Base-by-base conservation (phyloP, 2,113 vertebrate genomes). In the Mormoops blainvillei region DNA sequence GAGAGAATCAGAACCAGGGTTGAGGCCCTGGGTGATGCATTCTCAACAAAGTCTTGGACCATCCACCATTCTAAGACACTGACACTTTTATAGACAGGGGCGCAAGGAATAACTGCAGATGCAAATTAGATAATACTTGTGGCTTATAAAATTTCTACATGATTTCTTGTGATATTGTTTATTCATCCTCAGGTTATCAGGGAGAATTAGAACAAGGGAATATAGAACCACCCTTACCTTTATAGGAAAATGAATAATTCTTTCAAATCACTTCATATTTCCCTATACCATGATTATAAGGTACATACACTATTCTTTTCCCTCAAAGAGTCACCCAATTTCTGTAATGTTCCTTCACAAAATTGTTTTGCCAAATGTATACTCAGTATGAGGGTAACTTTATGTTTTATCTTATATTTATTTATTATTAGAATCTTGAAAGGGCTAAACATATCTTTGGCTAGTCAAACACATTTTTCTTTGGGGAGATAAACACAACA, bases 381-480 rank as follows among this genome's bases (percentile, higher is more conserved):
- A 48, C 5, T 77, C 65, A 68, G 36, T 58, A 71, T 24, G 52
- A 84, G 76, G 5, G 9, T 96, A 56, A 70, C 81, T 28, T 95
- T 14, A 15, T 45, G 48, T 65, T 90, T 96, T 78, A 26, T 88
- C 97, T 94, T 94, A 74, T 36, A 70, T 77, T 38, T 87, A 41
- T 18, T 96, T 86, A 63, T 28, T 93, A 43, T 92, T 88, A 45
- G 43, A 85, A 61, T 97, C 95, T 81, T 92, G 68, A 91, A 97
- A 96, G 81, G 78, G 24, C 45, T 70, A 85, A 87, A 77, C 36
- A 95, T 90, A 85, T 96, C 76, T 91, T 86, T 76, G 65, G 9
- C 77, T 92, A 70, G 84, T 82, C 95, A 96, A 97, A 96, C 63
- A 74, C 84, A 58, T 85, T 97, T 96, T 95, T 77, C 87, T 97